A percentile compares a stretch with the other conserved stretches of the same genome.
Conservation (phyloP, 35 echinoderm and acorn worm species). For the Apostichopus californicus region DNA sequence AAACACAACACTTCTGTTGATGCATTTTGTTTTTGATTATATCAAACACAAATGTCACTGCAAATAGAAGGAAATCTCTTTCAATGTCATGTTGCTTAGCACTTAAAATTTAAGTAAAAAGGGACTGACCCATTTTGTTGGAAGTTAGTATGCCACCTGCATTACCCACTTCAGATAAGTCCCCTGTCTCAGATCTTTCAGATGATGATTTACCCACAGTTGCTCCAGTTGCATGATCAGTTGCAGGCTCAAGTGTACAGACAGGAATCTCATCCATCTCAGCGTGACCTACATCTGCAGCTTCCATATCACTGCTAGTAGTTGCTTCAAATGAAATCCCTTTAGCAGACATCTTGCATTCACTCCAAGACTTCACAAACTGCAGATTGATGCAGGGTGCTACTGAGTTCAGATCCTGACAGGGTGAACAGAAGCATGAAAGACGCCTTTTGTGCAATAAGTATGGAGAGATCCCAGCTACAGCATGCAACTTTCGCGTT, state of each 20-base stretch:
- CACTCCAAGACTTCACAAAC: background rate
- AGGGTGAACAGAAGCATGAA: background rate
- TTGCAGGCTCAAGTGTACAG: background rate
- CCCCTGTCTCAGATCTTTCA: no score
- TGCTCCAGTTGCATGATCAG: background rate
- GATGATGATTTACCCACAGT: no score
- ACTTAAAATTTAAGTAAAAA: background rate
- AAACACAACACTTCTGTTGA: no score
- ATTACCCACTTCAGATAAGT: no score
- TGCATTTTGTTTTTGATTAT: no score
- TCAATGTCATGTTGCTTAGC: background rate
- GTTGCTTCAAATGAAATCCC: background rate
- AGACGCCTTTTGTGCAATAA: background rate
- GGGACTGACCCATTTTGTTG: background rate
- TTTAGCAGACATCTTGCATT: background rate
- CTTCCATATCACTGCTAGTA: no score
- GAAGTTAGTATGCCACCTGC: no score
- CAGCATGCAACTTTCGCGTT: slow-evolving; percentile 20
- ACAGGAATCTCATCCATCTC: background rate
- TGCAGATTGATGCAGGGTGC: background rate
- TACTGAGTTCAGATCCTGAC: background rate
- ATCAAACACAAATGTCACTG: no score
- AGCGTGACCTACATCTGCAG: no score
- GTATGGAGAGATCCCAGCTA: background rate
- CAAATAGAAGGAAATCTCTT: no score